Evolutionary conservation across 2,113 vertebrate genomes (phyloP).

Genomic region (Trogon surrucura): DNA sequence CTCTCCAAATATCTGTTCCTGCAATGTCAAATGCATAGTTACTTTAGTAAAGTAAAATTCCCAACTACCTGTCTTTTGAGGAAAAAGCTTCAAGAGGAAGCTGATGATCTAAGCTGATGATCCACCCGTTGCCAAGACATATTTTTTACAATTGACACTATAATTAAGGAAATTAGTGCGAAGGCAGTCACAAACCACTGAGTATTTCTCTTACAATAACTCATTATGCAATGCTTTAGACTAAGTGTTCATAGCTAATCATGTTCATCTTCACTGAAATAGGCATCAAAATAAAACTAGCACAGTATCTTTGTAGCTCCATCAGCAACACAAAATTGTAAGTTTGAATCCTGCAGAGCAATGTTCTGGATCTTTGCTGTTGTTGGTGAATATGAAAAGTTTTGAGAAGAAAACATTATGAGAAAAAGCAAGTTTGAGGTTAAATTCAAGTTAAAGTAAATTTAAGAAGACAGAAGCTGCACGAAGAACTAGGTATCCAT

Average conservation of each 20-base stretch:
- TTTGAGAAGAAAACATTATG: not conserved
- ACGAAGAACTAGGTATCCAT: not conserved
- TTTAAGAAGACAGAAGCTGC: not conserved
- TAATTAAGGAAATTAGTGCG: slow-evolving; percentile 26
- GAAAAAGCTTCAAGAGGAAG: slow-evolving; percentile 12
- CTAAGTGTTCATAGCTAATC: not conserved
- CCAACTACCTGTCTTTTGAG: not conserved
- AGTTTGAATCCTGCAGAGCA: not conserved
- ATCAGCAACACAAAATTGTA: not conserved
- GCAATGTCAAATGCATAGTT: not conserved
- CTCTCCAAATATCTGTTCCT: not conserved
- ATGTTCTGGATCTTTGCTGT: not conserved
- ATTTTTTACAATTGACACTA: not conserved
- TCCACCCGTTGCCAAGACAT: not conserved
- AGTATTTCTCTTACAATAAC: not conserved
- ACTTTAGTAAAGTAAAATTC: not conserved
- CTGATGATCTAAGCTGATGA: not conserved
- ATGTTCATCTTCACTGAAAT: slow-evolving; percentile 10
- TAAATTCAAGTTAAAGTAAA: not conserved
- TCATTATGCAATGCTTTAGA: not conserved
- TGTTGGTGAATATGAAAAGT: not conserved
- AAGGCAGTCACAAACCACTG: not conserved
- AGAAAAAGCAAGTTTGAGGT: not conserved
- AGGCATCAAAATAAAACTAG: not conserved
- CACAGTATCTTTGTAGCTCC: not conserved